Base-by-base conservation (phyloP, 2,797 vertebrate genomes). In the Thaleichthys pacificus region DNA sequence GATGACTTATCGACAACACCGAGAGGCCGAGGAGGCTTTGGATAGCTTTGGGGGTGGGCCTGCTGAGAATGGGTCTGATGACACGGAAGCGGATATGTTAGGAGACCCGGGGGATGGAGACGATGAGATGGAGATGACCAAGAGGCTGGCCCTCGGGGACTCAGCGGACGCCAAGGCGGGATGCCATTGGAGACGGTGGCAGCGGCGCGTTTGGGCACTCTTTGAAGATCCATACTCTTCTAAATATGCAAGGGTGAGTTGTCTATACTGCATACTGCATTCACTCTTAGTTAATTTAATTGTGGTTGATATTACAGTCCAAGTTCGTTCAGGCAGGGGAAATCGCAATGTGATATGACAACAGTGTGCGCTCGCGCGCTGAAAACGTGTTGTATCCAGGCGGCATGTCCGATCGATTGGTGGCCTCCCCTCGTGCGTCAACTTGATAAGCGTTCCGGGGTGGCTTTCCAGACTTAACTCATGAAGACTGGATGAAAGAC, bases 201-300 rank as follows among this genome's bases (percentile, higher is more conserved):
- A 96, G 82, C 93, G 93, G 67, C 93, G 93, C 79, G 92, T 96
- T 81, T 96, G 95, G 95, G 94, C 94, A 0, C 93, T 96, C 49
- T 96, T 96, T 80, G 95, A 96, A 89, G 95, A 96, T 70, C 95
- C 95, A 26, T 96, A 96, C 85, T 96, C 95, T n/a, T 96, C 95
- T 81, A 93, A 94, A 93, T 95, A 95, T 66, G 95, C 95, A 87
- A 92, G 95, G 94, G 95, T 96, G 92, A 95, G 95, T 87, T 30
- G 14, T 15, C 22, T 3, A 19, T 54, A 42, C 28, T 28, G 9
- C 42, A 42, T 42, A 12, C 42, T 42, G 42, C 12, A 42, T 42
- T 42, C 42, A 42, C 9, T 11, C 42, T 42, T 12, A 42, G 42
- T 12, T 42, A 2, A 11, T 42, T 42, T 42, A 42, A 42, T 11